These are phyloP conservation scores for Rhamphomyia laevipes DNA, from an alignment of 2,888 invertebrate species.

Conservation along the genomic window DNA sequence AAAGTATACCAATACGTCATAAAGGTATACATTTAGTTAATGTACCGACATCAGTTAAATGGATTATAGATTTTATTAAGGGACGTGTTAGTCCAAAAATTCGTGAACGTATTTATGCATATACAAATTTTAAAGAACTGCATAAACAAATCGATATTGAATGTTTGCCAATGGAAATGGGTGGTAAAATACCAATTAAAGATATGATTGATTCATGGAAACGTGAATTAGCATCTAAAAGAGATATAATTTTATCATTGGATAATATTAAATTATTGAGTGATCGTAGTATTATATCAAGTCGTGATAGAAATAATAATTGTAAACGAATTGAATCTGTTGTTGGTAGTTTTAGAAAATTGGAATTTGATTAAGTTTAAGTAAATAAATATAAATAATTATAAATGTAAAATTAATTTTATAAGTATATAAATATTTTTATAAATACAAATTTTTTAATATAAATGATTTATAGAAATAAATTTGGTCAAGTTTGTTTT, in stretches of 20 bases:
- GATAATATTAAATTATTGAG: slow-evolving; percentile 55
- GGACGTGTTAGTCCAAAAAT: slow-evolving; percentile 60
- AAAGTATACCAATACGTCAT: slow-evolving; percentile 68
- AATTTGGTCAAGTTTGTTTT: background rate
- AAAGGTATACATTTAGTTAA: slow-evolving; percentile 63
- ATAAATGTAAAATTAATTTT: background rate
- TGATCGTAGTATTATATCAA: slow-evolving; percentile 45
- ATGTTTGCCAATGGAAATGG: slow-evolving; percentile 60
- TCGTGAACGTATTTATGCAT: slow-evolving; percentile 50
- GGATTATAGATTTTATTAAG: slow-evolving; percentile 61
- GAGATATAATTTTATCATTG: slow-evolving; percentile 46
- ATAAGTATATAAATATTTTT: too few species aligned
- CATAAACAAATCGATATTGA: slow-evolving; percentile 46
- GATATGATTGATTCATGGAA: slow-evolving; percentile 63
- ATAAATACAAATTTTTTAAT: too few species aligned
- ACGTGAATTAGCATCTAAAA: slow-evolving; percentile 46
- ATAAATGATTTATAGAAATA: background rate
- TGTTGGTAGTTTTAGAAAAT: slow-evolving; percentile 55
- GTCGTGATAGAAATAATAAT: slow-evolving; percentile 30
- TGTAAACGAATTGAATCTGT: slow-evolving; percentile 33
- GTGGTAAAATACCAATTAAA: slow-evolving; percentile 54
- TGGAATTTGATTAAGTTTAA: slow-evolving; percentile 50
- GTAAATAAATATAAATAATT: background rate
- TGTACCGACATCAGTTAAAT: slow-evolving; percentile 58
- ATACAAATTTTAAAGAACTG: slow-evolving; percentile 47